These are phyloP conservation scores for Rhagoletis zephyria DNA, from an alignment of 1,140 invertebrate species.

Conservation along the genomic window DNA sequence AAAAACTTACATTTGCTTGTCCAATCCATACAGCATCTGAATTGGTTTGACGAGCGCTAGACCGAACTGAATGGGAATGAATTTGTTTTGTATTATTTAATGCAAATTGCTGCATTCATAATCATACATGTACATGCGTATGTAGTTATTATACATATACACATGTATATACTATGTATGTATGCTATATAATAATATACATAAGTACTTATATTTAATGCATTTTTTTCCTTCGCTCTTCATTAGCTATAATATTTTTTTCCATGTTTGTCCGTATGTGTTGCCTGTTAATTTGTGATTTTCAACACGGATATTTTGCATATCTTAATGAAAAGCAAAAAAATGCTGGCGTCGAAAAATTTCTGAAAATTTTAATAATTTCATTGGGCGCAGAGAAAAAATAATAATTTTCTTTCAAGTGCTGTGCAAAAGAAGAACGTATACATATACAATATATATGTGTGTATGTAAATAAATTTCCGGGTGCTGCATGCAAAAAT, in stretches of 20 bases:
- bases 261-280: neutral
- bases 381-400: too few species aligned
- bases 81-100: neutral
- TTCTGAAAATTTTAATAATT: neutral
- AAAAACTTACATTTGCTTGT: too few species aligned
- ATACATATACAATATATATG: neutral
- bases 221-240: neutral
- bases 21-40: too few species aligned
- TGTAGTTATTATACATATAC: neutral
- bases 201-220: neutral
- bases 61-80: neutral
- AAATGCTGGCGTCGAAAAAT: neutral
- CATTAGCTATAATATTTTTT: neutral
- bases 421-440: neutral
- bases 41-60: neutral
- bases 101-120: neutral
- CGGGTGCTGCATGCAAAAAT: slow-evolving; percentile 26
- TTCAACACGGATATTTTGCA: slow-evolving; percentile 41
- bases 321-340: neutral
- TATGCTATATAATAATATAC: too few species aligned
- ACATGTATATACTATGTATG: neutral
- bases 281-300: slow-evolving; percentile 38
- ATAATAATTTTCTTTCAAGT: too few species aligned
- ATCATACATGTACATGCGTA: neutral
- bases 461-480: neutral